Conservation (phyloP, 2,888 invertebrate genomes). For the Mesorhabditis belari region DNA sequence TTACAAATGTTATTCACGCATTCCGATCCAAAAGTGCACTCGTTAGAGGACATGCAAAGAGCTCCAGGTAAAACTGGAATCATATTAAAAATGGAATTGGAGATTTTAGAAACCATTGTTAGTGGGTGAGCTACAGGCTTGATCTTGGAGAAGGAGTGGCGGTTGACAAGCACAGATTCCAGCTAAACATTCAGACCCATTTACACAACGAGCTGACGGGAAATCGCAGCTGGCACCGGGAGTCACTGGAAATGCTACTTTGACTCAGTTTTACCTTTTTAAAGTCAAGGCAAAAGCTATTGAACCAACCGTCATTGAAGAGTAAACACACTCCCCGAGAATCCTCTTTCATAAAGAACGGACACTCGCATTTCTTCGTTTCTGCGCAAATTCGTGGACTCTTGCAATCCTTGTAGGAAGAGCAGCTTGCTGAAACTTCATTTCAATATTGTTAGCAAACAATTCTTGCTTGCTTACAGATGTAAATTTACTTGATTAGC, state of each 20-base stretch:
- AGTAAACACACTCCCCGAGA: constrained; percentile 12
- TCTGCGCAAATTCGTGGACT: constrained; percentile 16
- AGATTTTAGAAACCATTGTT: too few species aligned
- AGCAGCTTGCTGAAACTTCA: constrained; percentile 6
- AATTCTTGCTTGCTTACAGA: too few species aligned
- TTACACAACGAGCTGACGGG: neutral
- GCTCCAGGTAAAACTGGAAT: constrained; percentile 39
- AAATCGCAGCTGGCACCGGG: neutral
- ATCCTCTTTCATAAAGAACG: constrained; percentile 18
- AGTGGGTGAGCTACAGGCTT: too few species aligned
- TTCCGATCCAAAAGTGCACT: constrained; percentile 23
- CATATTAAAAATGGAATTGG: neutral
- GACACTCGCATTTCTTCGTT: constrained; percentile 15
- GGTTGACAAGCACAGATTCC: neutral
- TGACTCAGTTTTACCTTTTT: neutral
- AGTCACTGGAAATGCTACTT: neutral
- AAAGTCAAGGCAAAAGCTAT: too few species aligned
- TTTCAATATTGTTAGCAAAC: too few species aligned
- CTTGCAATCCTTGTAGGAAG: constrained; percentile 14
- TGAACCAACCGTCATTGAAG: neutral
- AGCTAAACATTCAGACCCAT: neutral
- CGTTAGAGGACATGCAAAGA: constrained; percentile 20
- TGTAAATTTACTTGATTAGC: too few species aligned
- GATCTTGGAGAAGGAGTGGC: too few species aligned
- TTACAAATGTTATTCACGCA: constrained; percentile 26